These are phyloP conservation scores for Alviniconcha strummeri DNA, from an alignment of 2,888 invertebrate species.

Conservation along the genomic window DNA sequence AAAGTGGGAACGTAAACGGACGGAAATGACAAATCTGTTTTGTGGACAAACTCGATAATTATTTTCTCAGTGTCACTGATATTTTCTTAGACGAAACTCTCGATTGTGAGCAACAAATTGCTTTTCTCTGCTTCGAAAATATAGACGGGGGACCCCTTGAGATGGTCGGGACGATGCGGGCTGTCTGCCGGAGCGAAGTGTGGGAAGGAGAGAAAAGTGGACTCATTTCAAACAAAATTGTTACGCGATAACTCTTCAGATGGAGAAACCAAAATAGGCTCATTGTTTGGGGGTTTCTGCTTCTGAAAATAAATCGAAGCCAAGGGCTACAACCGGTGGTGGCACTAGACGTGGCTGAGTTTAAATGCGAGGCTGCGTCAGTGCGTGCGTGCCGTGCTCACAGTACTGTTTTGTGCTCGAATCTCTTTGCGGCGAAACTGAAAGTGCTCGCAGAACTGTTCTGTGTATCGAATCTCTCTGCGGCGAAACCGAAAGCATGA, in stretches of 20 bases:
- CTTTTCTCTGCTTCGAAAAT: slow-evolving; percentile 5
- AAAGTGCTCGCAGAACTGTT: not conserved
- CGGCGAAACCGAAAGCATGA: too few species aligned
- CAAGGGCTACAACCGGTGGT: not conserved
- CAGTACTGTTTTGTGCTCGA: not conserved
- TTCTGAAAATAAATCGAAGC: slow-evolving; percentile 9
- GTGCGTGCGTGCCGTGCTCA: too few species aligned
- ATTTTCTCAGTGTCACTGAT: slow-evolving; percentile 35
- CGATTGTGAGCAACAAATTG: slow-evolving; percentile 29
- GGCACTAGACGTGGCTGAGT: not conserved
- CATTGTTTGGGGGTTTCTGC: not conserved
- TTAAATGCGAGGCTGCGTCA: not conserved
- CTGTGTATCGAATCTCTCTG: not conserved
- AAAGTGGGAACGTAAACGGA: slow-evolving; percentile 32
- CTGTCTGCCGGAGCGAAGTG: not conserved
- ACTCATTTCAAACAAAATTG: slow-evolving; percentile 13
- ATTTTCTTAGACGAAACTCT: slow-evolving; percentile 28
- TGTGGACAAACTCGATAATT: slow-evolving; percentile 29
- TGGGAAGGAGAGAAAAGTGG: not conserved
- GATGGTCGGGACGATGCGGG: not conserved
- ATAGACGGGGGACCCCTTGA: not conserved
- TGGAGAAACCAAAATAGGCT: not conserved
- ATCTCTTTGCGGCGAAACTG: not conserved
- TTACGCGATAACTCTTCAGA: slow-evolving; percentile 11
- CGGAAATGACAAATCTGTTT: slow-evolving; percentile 31